phyloP scores from a whole-genome alignment of 2,888 invertebrate species.

The Chrysina gloriosa region DNA sequence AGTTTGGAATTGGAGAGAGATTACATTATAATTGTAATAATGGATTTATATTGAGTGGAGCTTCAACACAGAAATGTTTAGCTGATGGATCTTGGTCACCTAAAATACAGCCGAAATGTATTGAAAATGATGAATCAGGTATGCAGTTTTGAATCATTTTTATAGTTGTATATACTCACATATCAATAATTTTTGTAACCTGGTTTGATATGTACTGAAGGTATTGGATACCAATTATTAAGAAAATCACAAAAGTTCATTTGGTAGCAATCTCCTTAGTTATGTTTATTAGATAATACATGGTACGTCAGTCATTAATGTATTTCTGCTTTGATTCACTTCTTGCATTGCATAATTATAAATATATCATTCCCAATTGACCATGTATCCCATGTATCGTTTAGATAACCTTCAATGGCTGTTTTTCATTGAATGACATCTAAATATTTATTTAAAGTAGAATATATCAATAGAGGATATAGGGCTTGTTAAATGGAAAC shows the following conservation, averaged over 20 bases:
- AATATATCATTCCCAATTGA: neutral
- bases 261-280: neutral
- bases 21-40: slow-evolving; percentile 61
- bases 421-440: slow-evolving; percentile 18
- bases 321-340: neutral
- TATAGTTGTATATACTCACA: neutral
- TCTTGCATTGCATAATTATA: neutral
- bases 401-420: slow-evolving; percentile 26
- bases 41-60: slow-evolving; percentile 59
- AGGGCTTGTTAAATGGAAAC: neutral
- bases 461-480: neutral
- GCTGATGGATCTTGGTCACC: slow-evolving; percentile 63
- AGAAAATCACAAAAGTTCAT: too few relatives aligned
- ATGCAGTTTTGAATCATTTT: neutral
- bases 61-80: slow-evolving; percentile 58
- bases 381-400: slow-evolving; percentile 24
- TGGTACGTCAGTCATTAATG: neutral
- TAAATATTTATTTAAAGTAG: neutral
- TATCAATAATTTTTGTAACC: too few relatives aligned
- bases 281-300: neutral
- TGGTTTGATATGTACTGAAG: too few relatives aligned
- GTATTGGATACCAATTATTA: too few relatives aligned
- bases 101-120: slow-evolving; percentile 57
- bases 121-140: slow-evolving; percentile 46
- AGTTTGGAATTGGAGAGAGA: slow-evolving; percentile 56